A percentile compares a stretch with the other conserved stretches of the same genome.
phyloP scores from a whole-genome alignment of 1,140 invertebrate species.

The Neuroterus valhalla region DNA sequence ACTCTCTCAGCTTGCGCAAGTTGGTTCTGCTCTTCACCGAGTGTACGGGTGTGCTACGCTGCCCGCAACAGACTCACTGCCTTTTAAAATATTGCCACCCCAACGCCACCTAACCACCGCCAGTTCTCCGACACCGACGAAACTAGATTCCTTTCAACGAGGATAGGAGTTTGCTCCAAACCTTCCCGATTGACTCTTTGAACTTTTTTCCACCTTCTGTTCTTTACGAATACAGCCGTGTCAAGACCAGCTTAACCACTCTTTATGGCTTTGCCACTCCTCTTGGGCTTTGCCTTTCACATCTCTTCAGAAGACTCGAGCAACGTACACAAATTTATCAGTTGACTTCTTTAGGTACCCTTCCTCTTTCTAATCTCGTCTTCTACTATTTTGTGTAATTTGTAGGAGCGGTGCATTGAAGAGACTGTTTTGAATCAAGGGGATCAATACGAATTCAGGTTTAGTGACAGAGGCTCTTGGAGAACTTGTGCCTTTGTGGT shows the following conservation, averaged over 20 bases:
- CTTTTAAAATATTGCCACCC: constrained; percentile 69
- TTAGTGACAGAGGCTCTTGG: constrained; percentile 1
- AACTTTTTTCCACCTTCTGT: constrained; percentile 18
- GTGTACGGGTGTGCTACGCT: constrained; percentile 46
- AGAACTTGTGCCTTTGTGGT: constrained; percentile 24
- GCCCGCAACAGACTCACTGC: constrained; percentile 65
- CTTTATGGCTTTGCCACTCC: no score
- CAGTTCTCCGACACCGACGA: constrained; percentile 42
- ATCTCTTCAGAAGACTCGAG: not conserved
- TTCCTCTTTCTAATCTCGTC: not conserved
- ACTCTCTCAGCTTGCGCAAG: constrained; percentile 46
- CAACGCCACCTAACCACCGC: constrained; percentile 51
- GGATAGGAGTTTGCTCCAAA: constrained; percentile 22
- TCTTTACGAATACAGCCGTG: not conserved
- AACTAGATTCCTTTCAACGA: constrained; percentile 42
- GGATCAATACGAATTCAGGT: not conserved
- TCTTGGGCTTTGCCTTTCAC: constrained; percentile 12
- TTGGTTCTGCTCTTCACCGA: constrained; percentile 47
- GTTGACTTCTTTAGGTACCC: not conserved
- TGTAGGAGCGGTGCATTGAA: not conserved
- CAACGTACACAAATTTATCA: constrained; percentile 1
- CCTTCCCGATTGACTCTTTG: constrained; percentile 23
- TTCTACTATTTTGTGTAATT: not conserved
- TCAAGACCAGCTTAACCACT: not conserved
- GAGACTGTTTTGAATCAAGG: not conserved